phyloP scores from a whole-genome alignment of 2,797 vertebrate species.

The Diglossa cyanea region DNA sequence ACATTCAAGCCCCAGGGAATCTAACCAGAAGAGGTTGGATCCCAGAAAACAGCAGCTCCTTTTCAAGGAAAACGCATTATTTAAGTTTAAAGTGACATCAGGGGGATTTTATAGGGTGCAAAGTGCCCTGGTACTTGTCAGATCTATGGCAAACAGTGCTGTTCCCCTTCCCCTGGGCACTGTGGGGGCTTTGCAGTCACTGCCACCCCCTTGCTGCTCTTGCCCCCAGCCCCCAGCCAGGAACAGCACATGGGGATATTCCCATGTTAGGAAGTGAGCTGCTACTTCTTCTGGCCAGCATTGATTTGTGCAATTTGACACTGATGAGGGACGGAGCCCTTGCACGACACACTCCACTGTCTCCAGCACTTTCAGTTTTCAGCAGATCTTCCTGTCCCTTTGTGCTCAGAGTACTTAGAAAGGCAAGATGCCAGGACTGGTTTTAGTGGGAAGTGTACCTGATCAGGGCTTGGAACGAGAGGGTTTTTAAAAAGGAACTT shows the following conservation, averaged over 20 bases:
- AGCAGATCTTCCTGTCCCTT: not conserved
- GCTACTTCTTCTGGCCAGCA: not conserved
- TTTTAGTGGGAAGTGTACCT: not conserved
- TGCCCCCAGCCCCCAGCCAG: not conserved
- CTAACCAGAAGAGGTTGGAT: not conserved
- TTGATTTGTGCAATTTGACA: not conserved
- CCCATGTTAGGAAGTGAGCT: slow-evolving; percentile 2
- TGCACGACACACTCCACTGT: not conserved
- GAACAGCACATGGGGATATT: not conserved
- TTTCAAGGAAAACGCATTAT: not conserved
- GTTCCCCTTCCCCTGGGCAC: not conserved
- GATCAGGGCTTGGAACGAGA: not conserved
- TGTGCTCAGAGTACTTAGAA: not conserved
- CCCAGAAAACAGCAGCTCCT: not conserved
- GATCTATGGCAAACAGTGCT: not conserved
- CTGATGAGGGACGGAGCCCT: not conserved
- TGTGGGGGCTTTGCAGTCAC: not conserved
- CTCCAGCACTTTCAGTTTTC: not conserved
- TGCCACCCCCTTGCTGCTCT: not conserved
- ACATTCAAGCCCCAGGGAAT: not conserved
- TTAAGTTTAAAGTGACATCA: not conserved
- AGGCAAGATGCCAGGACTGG: not conserved
- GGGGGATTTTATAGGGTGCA: not conserved
- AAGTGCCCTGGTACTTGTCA: not conserved
- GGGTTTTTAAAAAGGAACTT: not conserved